These are phyloP conservation scores for Ictalurus punctatus DNA, from an alignment of 2,113 vertebrate species.

Conservation along the genomic window DNA sequence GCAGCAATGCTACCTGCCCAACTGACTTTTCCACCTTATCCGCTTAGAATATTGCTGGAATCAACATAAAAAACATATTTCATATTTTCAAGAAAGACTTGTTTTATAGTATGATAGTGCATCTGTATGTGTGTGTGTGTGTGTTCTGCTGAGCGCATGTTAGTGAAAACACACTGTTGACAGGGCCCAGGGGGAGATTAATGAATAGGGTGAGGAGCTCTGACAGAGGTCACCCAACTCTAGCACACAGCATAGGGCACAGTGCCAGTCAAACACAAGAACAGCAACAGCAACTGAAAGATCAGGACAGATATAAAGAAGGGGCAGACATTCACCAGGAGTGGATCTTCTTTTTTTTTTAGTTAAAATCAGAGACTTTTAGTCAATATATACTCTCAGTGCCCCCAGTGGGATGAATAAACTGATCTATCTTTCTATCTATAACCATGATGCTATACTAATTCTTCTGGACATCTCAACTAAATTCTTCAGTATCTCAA, in stretches of 20 bases:
- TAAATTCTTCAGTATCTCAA: neutral
- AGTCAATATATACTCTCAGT: neutral
- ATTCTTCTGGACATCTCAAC: neutral
- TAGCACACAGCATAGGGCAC: constrained; percentile 45
- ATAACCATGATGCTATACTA: neutral
- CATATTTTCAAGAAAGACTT: neutral
- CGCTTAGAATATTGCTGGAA: neutral
- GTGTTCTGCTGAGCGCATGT: constrained; percentile 32
- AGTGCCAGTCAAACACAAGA: constrained; percentile 42
- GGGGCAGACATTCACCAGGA: neutral
- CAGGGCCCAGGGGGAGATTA: constrained; percentile 62
- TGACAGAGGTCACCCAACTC: constrained; percentile 56
- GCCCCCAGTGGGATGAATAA: no score
- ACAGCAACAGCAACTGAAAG: constrained; percentile 35
- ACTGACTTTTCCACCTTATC: neutral
- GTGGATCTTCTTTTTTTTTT: neutral
- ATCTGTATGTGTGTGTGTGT: neutral
- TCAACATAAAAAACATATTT: neutral
- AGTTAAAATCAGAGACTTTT: neutral
- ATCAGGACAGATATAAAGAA: constrained; percentile 32
- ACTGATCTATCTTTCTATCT: no score
- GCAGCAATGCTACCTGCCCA: neutral
- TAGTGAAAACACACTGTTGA: constrained; percentile 36
- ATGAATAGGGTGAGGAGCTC: constrained; percentile 58
- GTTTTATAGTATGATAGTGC: neutral